Evolutionary conservation across 23 tunicate genomes (phyloP).

Genomic region (Aplidium turbinatum): DNA sequence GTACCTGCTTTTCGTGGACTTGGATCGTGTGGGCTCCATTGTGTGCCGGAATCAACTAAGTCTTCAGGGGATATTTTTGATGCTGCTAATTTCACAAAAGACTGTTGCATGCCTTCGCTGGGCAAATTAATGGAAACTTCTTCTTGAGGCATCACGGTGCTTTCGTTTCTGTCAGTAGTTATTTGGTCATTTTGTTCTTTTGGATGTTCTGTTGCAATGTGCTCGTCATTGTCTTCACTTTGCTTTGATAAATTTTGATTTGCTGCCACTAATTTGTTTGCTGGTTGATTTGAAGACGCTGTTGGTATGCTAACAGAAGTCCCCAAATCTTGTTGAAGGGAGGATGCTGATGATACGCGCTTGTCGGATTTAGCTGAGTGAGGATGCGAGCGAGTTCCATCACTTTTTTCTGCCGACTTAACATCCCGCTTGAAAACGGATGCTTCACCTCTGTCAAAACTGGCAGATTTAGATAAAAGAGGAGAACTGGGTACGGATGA

Average conservation of each 20-base stretch:
- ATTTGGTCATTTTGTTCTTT: too few species aligned
- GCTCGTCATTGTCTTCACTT: background rate
- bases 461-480: background rate
- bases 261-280: too few species aligned
- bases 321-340: background rate
- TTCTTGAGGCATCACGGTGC: too few species aligned
- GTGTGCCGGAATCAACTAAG: constrained; percentile 78
- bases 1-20: background rate
- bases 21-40: constrained; percentile 53
- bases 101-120: background rate
- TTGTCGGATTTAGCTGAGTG: constrained; percentile 9
- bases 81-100: background rate
- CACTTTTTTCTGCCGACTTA: constrained; percentile 31
- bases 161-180: too few species aligned
- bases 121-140: too few species aligned
- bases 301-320: background rate
- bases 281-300: background rate
- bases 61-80: background rate
- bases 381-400: background rate
- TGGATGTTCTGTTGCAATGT: constrained; percentile 1
- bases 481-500: constrained; percentile 14
- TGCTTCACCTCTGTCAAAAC: background rate
- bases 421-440: constrained; percentile 6
- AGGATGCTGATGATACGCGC: background rate
- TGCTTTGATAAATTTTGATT: too few species aligned